Base-by-base conservation (phyloP, 2,113 vertebrate species). In the Micronisus gabar region DNA sequence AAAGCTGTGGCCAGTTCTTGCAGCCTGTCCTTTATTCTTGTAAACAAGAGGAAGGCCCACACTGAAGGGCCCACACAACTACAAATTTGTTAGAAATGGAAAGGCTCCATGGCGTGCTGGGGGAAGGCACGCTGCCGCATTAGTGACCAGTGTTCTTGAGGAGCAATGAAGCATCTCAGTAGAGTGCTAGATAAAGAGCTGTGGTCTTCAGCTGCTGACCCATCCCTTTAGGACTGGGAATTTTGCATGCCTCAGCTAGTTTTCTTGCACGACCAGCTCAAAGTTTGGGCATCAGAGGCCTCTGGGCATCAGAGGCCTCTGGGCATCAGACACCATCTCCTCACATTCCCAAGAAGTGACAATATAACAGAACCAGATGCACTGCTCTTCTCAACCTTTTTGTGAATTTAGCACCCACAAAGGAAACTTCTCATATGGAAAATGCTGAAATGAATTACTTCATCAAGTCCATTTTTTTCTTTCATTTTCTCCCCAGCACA, bases 91-190 rank as follows among this genome's bases (percentile, higher is more conserved):
- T 70, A 81, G 40, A 91, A 89, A 81, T 70, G 4, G 29, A 59
- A 76, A 68, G 40, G 4, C 6, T 11, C 6, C 13, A 1, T 12
- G 15, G 20, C 0, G 0, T 43, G 20, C 45, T 22, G 34, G 26
- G 32, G 34, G 14, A 47, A 76, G 47, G 47, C 27, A 63, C 1
- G 0, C 32, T 81, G 63, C 22, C 58, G 13, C 16, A 7, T 41
- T 50, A 12, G 22, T 81, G 48, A 38, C 34, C 38, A 47, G 19
- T 17, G 29, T 38, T 74, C 53, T 80, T 66, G 26, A 84, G 36
- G 61, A n/a, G 4, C 30, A 66, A 48, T 25, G 27, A 38, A 63
- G 11, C 11, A 20, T 25, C 62, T 79, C 81, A 85, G 36, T 80
- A 9, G 34, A 41, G 20, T 43, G 32, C 11, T 74, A 56, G 67